phyloP scores from a whole-genome alignment of 2,888 invertebrate genomes.

The Mythimna vitellina region DNA sequence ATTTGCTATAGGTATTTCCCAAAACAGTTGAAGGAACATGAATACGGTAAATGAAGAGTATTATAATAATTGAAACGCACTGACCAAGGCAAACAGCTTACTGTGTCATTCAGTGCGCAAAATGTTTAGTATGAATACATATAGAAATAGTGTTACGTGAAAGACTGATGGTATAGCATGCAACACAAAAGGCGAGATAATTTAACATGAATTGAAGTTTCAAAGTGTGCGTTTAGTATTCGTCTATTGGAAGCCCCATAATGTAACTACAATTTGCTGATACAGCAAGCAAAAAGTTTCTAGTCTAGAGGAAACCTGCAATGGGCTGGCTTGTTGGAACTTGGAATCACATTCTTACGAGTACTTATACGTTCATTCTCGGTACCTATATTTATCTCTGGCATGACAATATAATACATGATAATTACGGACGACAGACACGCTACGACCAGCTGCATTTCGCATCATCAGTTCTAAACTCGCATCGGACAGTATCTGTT shows the following conservation, averaged over 20 bases:
- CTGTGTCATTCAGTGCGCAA: slow-evolving; percentile 35
- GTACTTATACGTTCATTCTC: slow-evolving; percentile 25
- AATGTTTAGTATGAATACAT: slow-evolving; percentile 13
- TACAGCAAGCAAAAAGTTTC: slow-evolving; percentile 1
- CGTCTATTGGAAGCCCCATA: slow-evolving; percentile 4
- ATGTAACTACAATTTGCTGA: background rate
- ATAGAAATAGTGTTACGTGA: slow-evolving; percentile 27
- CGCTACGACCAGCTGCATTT: slow-evolving; percentile 71
- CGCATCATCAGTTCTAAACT: slow-evolving; percentile 67
- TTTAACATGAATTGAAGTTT: slow-evolving; percentile 19
- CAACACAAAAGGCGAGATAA: slow-evolving; percentile 15
- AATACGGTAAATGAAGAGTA: slow-evolving; percentile 23
- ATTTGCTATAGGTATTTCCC: background rate
- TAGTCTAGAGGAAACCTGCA: slow-evolving; percentile 22
- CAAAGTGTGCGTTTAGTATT: slow-evolving; percentile 6
- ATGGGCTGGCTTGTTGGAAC: slow-evolving; percentile 11
- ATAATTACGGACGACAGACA: slow-evolving; percentile 51
- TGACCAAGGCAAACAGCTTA: slow-evolving; percentile 31
- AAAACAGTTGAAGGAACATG: slow-evolving; percentile 15
- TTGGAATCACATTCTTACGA: slow-evolving; percentile 28
- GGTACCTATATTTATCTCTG: slow-evolving; percentile 9
- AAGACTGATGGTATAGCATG: slow-evolving; percentile 15
- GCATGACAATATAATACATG: slow-evolving; percentile 44
- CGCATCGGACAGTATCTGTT: slow-evolving; percentile 73
- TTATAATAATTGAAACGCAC: slow-evolving; percentile 4